phyloP scores from a whole-genome alignment of 2,888 invertebrate species.

The Himalopsyche anomala region DNA sequence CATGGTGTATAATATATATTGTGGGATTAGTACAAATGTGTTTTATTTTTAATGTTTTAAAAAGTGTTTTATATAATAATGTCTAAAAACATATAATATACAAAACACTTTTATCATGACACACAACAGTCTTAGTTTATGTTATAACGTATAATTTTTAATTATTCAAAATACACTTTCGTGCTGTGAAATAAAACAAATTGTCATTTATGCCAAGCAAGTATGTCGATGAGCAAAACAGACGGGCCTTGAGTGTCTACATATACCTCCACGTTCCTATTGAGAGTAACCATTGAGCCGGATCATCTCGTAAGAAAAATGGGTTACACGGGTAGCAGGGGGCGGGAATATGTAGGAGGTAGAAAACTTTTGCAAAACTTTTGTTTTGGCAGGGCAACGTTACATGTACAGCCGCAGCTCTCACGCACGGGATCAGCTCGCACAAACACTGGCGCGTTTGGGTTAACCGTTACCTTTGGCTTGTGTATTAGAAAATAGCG shows the following conservation, averaged over 20 bases:
- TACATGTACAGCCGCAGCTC: conserved; percentile 39
- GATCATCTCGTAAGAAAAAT: conserved; percentile 73
- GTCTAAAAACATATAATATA: no score
- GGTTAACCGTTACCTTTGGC: conserved; percentile 27
- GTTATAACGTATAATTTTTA: no score
- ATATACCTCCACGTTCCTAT: conserved; percentile 55
- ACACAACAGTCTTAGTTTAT: no score
- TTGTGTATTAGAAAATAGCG: conserved; percentile 47
- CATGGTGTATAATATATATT: no score
- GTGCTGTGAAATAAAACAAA: no score
- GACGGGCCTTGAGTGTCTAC: neutral
- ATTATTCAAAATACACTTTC: no score
- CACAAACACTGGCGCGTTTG: conserved; percentile 47
- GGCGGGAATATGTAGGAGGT: conserved; percentile 63
- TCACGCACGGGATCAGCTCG: conserved; percentile 46
- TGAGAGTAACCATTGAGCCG: conserved; percentile 67
- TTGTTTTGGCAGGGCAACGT: conserved; percentile 72
- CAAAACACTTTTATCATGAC: no score
- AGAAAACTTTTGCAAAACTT: conserved; percentile 74
- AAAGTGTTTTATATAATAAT: no score
- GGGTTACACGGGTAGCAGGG: conserved; percentile 72
- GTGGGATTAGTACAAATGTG: no score
- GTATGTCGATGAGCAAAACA: neutral
- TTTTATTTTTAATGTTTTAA: no score
- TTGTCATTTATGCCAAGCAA: no score